Conservation (phyloP, 1,140 invertebrate species). For the Uloborus diversus region DNA sequence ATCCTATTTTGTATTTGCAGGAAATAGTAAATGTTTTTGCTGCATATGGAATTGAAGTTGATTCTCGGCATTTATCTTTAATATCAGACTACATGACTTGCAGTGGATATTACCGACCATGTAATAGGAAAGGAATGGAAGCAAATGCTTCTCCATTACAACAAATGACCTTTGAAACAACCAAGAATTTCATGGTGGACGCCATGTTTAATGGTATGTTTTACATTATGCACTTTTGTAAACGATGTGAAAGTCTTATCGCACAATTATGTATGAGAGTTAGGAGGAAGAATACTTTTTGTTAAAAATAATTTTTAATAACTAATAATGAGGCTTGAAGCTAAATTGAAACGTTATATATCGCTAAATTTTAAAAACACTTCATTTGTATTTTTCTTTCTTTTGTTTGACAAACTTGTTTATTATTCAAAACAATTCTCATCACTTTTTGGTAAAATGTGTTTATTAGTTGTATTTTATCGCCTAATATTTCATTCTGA, state of each 20-base stretch:
- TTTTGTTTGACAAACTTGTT: too few species aligned
- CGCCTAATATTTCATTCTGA: too few species aligned
- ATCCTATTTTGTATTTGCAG: too few species aligned
- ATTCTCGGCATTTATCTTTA: conserved; percentile 89
- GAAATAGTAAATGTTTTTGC: conserved; percentile 94
- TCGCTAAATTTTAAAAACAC: too few species aligned
- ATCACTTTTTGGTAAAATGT: too few species aligned
- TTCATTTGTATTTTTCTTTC: background rate
- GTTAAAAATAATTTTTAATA: background rate
- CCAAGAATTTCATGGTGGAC: conserved; percentile 84
- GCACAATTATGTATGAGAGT: too few species aligned
- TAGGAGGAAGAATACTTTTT: too few species aligned
- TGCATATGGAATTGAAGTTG: conserved; percentile 95
- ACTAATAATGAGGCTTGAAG: too few species aligned
- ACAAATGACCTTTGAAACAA: conserved; percentile 98
- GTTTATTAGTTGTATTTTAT: too few species aligned
- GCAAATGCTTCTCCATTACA: conserved; percentile 85
- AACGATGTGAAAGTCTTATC: background rate
- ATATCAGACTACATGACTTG: conserved; percentile 99
- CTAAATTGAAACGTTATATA: too few species aligned
- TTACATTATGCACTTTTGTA: background rate
- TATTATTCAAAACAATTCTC: too few species aligned
- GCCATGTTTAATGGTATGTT: conserved; percentile 72
- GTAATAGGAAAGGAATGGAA: conserved; percentile 90
- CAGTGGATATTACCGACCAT: conserved; percentile 86